phyloP scores from a whole-genome alignment of 2,797 vertebrate genomes.

The Pogonophryne albipinna region DNA sequence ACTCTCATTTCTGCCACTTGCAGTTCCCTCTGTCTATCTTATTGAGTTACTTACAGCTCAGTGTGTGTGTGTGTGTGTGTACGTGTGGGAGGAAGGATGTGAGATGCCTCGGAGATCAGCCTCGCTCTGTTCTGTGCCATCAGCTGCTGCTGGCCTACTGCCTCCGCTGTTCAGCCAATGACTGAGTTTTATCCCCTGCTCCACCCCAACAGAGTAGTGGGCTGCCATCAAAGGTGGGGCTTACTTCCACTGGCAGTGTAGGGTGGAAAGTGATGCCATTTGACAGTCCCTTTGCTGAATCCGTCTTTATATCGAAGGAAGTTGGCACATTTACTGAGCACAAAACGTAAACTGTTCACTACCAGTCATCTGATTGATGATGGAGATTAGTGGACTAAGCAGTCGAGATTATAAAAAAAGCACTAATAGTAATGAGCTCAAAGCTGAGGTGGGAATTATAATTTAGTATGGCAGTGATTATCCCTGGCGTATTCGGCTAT shows the following conservation, averaged over 20 bases:
- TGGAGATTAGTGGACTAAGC: not conserved
- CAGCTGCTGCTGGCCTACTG: slow-evolving; percentile 54
- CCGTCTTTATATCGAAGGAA: not conserved
- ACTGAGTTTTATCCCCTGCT: slow-evolving; percentile 32
- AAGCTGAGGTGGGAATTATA: not conserved
- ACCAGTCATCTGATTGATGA: not conserved
- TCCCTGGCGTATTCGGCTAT: not conserved
- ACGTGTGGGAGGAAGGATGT: slow-evolving; percentile 57
- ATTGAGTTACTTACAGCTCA: not conserved
- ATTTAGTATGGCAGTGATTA: not conserved
- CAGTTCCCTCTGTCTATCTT: not conserved
- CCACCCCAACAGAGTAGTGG: slow-evolving; percentile 42
- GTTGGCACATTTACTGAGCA: no score
- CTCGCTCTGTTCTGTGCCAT: slow-evolving; percentile 38
- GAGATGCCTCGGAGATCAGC: slow-evolving; percentile 55
- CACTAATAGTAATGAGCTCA: not conserved
- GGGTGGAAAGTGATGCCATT: slow-evolving; percentile 5
- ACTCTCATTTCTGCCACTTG: not conserved
- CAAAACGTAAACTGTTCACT: not conserved
- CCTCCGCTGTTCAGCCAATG: slow-evolving; percentile 64
- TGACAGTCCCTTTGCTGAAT: slow-evolving; percentile 6
- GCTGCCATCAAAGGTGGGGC: slow-evolving; percentile 33
- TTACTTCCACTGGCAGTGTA: slow-evolving; percentile 18
- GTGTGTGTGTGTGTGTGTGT: not conserved
- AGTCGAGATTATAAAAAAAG: not conserved